Percentiles rank a stretch among this genome's conserved stretches.
Conservation (phyloP, 2,113 vertebrate species). For the Pseudonaja textilis region DNA sequence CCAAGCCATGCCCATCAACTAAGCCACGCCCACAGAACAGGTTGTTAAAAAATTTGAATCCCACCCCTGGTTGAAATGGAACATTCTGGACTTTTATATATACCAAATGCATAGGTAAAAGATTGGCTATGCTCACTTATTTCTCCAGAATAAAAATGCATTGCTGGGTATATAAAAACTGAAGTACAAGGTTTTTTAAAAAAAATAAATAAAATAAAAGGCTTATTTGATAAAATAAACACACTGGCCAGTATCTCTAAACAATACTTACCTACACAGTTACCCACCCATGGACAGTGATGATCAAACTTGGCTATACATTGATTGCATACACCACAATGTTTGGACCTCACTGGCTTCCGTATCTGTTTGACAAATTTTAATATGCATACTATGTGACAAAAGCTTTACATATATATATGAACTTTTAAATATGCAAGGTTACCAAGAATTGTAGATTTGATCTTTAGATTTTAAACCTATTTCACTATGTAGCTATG, state of each 20-base stretch:
- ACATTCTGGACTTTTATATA: neutral
- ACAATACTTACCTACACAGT: slow-evolving; percentile 91
- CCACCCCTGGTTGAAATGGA: neutral
- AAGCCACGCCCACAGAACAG: too few species aligned
- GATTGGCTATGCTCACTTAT: neutral
- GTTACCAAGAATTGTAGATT: slow-evolving; percentile 6
- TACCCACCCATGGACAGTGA: slow-evolving; percentile 99
- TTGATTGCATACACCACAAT: slow-evolving; percentile 96
- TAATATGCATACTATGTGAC: slow-evolving; percentile 37
- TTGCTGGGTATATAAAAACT: neutral
- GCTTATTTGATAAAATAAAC: neutral
- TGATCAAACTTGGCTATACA: slow-evolving; percentile 99
- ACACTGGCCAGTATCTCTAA: neutral
- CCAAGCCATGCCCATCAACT: too few species aligned
- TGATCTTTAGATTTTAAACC: neutral
- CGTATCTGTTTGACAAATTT: slow-evolving; percentile 80
- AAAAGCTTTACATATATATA: neutral
- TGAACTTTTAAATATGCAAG: neutral
- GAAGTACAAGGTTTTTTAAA: too few species aligned
- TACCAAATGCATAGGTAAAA: neutral
- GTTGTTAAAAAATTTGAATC: too few species aligned
- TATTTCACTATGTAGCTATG: neutral
- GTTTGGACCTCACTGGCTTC: slow-evolving; percentile 97
- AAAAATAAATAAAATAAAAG: too few species aligned
- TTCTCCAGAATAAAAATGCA: neutral